Base-by-base conservation (phyloP, 2,113 vertebrate species). In the Crotalus viridis region DNA sequence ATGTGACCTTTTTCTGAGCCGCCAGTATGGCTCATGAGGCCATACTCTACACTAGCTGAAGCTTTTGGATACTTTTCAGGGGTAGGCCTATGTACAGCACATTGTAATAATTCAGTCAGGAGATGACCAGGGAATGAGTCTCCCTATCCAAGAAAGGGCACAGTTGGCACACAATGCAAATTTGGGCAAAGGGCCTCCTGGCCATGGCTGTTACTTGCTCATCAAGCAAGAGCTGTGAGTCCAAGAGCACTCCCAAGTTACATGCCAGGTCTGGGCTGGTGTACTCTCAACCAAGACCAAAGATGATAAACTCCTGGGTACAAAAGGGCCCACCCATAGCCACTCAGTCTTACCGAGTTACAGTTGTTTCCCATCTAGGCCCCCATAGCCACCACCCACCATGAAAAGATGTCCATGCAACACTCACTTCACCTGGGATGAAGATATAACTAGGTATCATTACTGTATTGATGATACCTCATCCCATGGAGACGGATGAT, bases 11-110 rank as follows among this genome's bases (percentile, higher is more conserved):
- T 61, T 13, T 13, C 5, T 3, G 3, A 10, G 61, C 24, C 1
- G 0, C 1, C 61, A 64, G 0, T 64, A 64, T n/a, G 28, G 61
- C 26, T n/a, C 0, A 1, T 69, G 4, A 4, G 2, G 28, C 12
- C 12, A n/a, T 13, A 69, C 28, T 69, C 10, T 69, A 12, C 28
- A 69, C 28, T 69, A 69, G 26, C 28, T 69, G 28, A 64, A 64
- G 26, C 10, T 64, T 28, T 10, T 64, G 26, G 26, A 64, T 64
- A 64, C 26, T 64, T 64, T 64, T 64, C 61, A 64, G 28, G 59
- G 28, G 28, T 69, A n/a, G 12, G 1, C n/a, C 61, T 28, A 69
- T 69, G 28, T 5, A n/a, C 12, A 15, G 1, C 61, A n/a, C 28
- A n/a, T 13, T 64, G 61, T 59, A 59, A 24, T 59, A 59, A 8